phyloP scores from a whole-genome alignment of 2,888 invertebrate species.

The Drosophila siamana region DNA sequence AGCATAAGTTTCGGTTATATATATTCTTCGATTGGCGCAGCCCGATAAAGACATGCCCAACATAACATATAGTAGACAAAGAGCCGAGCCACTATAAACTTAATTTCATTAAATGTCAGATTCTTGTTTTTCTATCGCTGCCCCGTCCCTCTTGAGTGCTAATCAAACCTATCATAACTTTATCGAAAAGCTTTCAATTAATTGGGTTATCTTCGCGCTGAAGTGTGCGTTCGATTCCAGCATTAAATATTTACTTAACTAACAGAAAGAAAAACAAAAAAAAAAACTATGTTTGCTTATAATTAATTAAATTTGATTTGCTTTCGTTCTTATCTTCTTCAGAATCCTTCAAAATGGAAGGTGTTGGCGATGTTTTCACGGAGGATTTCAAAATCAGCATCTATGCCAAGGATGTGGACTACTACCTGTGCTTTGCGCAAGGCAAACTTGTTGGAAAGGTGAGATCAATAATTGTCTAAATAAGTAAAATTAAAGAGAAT shows the following conservation, averaged over 20 bases:
- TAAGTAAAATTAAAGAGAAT: too few species aligned
- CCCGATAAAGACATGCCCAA: constrained; percentile 55
- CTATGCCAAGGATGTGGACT: constrained; percentile 82
- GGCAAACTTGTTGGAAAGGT: constrained; percentile 84
- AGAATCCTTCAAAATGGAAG: constrained; percentile 83
- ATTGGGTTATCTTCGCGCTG: constrained; percentile 72
- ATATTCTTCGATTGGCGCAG: constrained; percentile 59
- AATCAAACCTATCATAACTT: constrained; percentile 76
- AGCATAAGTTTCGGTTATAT: constrained; percentile 17
- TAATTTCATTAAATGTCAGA: constrained; percentile 55
- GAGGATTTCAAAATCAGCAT: constrained; percentile 82
- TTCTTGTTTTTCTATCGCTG: constrained; percentile 23
- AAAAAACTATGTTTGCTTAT: constrained; percentile 58
- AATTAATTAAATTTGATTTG: constrained; percentile 69
- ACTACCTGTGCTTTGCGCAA: constrained; percentile 82
- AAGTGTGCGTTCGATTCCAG: constrained; percentile 44
- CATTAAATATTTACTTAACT: constrained; percentile 54
- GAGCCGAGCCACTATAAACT: constrained; percentile 27
- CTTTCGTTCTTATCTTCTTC: constrained; percentile 37
- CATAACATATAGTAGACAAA: constrained; percentile 5
- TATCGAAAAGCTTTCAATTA: constrained; percentile 79
- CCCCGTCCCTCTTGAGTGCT: constrained; percentile 31
- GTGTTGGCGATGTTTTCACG: constrained; percentile 79
- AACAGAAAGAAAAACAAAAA: too few species aligned
- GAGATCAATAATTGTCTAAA: constrained; percentile 37